These are phyloP conservation scores for Lerista edwardsae DNA, from an alignment of 2,797 vertebrate genomes.

Conservation along the genomic window DNA sequence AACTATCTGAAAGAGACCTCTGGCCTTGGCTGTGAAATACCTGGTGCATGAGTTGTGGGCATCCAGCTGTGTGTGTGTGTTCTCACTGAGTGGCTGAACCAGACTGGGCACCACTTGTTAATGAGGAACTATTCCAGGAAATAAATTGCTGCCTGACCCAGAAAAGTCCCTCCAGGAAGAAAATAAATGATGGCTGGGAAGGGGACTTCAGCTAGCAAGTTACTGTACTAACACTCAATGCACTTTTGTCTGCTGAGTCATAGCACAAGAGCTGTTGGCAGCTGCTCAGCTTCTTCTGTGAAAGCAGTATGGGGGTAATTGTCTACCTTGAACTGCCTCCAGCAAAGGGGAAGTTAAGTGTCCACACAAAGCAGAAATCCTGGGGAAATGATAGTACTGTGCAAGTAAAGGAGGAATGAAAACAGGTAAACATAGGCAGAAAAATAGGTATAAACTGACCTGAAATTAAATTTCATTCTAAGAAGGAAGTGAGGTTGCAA, in stretches of 20 bases:
- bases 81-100: background rate
- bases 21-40: background rate
- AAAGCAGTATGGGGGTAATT: background rate
- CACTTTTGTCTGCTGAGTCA: constrained; percentile 11
- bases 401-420: background rate
- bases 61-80: background rate
- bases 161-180: constrained; percentile 13
- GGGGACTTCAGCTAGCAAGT: background rate
- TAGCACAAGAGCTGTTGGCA: background rate
- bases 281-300: background rate
- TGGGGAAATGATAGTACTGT: background rate
- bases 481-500: no score
- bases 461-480: background rate
- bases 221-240: background rate
- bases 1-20: background rate
- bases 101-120: background rate
- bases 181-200: constrained; percentile 2
- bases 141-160: constrained; percentile 7
- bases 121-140: background rate
- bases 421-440: background rate
- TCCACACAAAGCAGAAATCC: background rate
- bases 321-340: background rate
- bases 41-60: background rate
- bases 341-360: background rate
- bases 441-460: background rate